A percentile compares a stretch with the other conserved stretches of the same genome.
These are phyloP conservation scores for Callospermophilus lateralis DNA, from an alignment of 2,113 vertebrate genomes.

Conservation along the genomic window DNA sequence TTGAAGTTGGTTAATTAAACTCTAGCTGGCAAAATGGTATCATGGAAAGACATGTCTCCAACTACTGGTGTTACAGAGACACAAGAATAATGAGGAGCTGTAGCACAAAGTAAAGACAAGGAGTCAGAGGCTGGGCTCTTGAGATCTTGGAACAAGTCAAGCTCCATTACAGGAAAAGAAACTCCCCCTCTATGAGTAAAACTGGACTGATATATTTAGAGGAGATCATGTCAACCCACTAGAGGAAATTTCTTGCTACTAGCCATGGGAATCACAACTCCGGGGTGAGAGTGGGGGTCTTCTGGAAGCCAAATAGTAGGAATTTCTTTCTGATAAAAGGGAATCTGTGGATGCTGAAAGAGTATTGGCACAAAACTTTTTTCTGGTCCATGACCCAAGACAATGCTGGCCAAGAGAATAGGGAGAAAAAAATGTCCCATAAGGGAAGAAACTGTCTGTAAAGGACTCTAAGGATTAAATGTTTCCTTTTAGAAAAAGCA, in stretches of 20 bases:
- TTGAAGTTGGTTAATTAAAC: not conserved
- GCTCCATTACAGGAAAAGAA: not conserved
- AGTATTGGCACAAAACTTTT: not conserved
- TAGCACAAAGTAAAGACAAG: not conserved
- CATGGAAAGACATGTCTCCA: not conserved
- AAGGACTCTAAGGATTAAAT: not conserved
- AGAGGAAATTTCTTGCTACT: not conserved
- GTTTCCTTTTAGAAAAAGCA: not conserved
- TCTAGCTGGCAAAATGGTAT: not conserved
- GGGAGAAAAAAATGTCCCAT: not conserved
- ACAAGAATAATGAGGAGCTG: not conserved
- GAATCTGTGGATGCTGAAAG: not conserved
- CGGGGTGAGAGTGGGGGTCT: not conserved
- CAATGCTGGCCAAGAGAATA: not conserved
- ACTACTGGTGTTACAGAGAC: not conserved
- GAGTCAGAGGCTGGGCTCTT: not conserved
- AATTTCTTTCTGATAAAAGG: not conserved
- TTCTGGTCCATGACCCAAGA: not conserved
- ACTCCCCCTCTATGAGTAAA: not conserved
- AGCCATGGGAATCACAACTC: not conserved
- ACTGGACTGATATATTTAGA: not conserved
- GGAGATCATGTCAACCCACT: accelerated
- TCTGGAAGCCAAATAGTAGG: not conserved
- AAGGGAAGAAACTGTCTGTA: not conserved
- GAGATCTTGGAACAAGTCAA: not conserved